Conservation (phyloP, 2,113 vertebrate species). For the Heterocephalus glaber region DNA sequence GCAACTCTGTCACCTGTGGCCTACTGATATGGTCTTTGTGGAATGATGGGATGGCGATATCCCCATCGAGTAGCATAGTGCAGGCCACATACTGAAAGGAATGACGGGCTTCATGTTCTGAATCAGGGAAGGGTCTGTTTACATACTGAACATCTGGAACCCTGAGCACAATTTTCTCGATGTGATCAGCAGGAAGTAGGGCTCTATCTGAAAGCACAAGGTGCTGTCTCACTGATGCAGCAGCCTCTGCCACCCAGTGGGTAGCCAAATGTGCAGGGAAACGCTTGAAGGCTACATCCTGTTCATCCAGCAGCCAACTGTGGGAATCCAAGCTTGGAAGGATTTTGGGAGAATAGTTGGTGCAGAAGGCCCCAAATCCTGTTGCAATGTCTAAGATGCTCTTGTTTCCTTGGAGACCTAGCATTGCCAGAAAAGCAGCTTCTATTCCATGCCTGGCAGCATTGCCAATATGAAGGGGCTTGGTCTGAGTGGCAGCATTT, state of each 20-base stretch:
- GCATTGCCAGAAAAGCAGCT: slow-evolving; percentile 89
- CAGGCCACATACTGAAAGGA: slow-evolving; percentile 95
- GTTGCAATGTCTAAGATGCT: slow-evolving; percentile 88
- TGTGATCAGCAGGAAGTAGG: slow-evolving; percentile 80
- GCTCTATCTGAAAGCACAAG: slow-evolving; percentile 70
- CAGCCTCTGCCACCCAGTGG: slow-evolving; percentile 95
- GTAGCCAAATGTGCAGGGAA: slow-evolving; percentile 95
- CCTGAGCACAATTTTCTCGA: slow-evolving; percentile 86
- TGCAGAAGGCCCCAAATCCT: slow-evolving; percentile 93
- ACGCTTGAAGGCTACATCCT: slow-evolving; percentile 93
- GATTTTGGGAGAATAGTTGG: slow-evolving; percentile 88
- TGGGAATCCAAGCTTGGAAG: slow-evolving; percentile 83
- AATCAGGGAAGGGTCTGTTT: slow-evolving; percentile 88
- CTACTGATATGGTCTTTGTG: slow-evolving; percentile 79
- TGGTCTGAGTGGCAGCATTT: slow-evolving; percentile 95
- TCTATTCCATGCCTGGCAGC: slow-evolving; percentile 91
- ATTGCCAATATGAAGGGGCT: slow-evolving; percentile 94
- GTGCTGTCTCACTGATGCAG: slow-evolving; percentile 84
- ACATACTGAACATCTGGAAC: slow-evolving; percentile 92
- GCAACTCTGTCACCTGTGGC: slow-evolving; percentile 84
- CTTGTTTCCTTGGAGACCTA: slow-evolving; percentile 91
- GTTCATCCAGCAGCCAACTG: slow-evolving; percentile 91
- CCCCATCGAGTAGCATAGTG: slow-evolving; percentile 88
- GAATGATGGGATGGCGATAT: slow-evolving; percentile 87
- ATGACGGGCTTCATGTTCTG: slow-evolving; percentile 94